Base-by-base conservation (phyloP, 2,113 vertebrate genomes). In the Pagrus major region DNA sequence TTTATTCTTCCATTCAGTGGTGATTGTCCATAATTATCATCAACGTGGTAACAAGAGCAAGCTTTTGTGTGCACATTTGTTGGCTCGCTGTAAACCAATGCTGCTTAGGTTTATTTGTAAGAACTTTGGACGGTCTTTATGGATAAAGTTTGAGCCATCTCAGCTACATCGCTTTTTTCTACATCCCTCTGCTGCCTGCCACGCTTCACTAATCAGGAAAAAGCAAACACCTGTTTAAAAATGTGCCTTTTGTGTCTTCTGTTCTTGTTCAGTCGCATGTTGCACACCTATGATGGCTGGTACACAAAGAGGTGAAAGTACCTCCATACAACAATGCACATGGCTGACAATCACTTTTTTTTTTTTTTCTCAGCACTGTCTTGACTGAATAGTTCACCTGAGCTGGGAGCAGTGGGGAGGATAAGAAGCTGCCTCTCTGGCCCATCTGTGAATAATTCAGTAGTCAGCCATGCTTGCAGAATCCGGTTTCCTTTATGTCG, bases 391-490 rank as follows among this genome's bases (percentile, higher is more conserved):
- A 31, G 69, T 71, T 71, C 72, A 86, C 46, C 61, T 64, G 71
- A 88, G 69, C 83, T 65, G 54, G 63, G 68, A 71, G 79, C 67
- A 85, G 66, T 61, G 47, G 54, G 31, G 66, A 80, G 81, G 69
- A 90, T 71, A 80, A 84, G 71, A 85, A 68, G 80, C 64, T 76
- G 84, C 66, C 66, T 90, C 86, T 78, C 42, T 66, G 78, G 72
- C 65, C 52, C 42, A 47, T 76, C 49, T 65, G 71, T 95, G 76
- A 95, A 95, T 95, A 87, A 95, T 95, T 95, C 86, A 95, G 56
- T 15, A 78, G 85, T 80, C 58, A 79, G 55, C 77, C 55, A 11
- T 82, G 70, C 83, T 83, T 73, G 78, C 77, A 59, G 93, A 91
- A 85, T 94, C 84, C 44, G 18, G 89, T 93, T 95, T 89, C 92